phyloP scores from a whole-genome alignment of 2,888 invertebrate species.

The Acholoe squamosa region DNA sequence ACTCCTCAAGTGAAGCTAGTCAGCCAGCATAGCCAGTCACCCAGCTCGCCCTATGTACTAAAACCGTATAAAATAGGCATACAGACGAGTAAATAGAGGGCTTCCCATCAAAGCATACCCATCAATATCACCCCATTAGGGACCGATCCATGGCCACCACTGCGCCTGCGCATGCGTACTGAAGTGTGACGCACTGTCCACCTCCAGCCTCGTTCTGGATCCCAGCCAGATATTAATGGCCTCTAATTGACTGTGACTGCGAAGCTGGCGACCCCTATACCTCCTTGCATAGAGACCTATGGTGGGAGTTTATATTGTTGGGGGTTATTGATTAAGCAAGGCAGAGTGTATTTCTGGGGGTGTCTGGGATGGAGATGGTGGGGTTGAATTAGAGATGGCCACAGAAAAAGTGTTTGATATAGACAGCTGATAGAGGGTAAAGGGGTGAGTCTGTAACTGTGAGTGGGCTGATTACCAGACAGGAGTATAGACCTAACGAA shows the following conservation, averaged over 20 bases:
- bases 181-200: constrained; percentile 15
- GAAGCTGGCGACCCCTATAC: constrained; percentile 5
- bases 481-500: too few relatives aligned
- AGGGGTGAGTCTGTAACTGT: too few relatives aligned
- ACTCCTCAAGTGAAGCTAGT: too few relatives aligned
- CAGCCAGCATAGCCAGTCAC: too few relatives aligned
- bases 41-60: too few relatives aligned
- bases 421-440: too few relatives aligned
- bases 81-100: too few relatives aligned
- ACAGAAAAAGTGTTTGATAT: not conserved
- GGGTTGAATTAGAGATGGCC: not conserved
- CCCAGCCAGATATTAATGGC: constrained; percentile 8
- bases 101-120: constrained; percentile 3
- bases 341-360: not conserved
- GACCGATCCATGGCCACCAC: not conserved
- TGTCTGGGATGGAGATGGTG: not conserved
- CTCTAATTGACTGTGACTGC: constrained; percentile 34
- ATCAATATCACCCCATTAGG: constrained; percentile 3
- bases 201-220: not conserved
- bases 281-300: not conserved
- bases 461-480: too few relatives aligned
- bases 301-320: not conserved
- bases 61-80: too few relatives aligned
- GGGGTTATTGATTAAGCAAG: not conserved
- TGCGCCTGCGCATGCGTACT: not conserved